Evolutionary conservation across 2,797 vertebrate species (phyloP).

Genomic region (Synanceia verrucosa): DNA sequence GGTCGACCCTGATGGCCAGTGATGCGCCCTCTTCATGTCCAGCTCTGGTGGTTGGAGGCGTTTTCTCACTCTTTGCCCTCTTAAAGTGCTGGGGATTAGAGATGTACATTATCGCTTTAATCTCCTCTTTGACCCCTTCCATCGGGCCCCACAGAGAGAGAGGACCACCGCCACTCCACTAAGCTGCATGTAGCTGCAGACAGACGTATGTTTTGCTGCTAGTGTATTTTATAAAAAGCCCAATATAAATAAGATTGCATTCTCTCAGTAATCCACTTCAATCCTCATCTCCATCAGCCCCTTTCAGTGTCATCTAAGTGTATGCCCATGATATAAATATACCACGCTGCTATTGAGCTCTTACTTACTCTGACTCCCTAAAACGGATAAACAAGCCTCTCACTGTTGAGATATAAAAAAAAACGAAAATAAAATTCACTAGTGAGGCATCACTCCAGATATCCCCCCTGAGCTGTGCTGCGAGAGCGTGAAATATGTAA

Average conservation of each 20-base stretch:
- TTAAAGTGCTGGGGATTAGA: constrained; percentile 74
- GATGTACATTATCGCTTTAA: constrained; percentile 78
- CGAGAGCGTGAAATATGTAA: constrained; percentile 50
- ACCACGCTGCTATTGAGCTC: constrained; percentile 33
- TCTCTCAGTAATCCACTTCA: constrained; percentile 67
- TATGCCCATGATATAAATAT: constrained; percentile 49
- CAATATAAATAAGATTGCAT: constrained; percentile 53
- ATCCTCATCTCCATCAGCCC: constrained; percentile 61
- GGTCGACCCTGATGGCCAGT: constrained; percentile 44
- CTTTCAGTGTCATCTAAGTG: constrained; percentile 48
- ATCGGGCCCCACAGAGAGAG: constrained; percentile 35
- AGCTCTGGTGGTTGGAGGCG: constrained; percentile 38
- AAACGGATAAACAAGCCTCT: constrained; percentile 59
- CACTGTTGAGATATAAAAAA: constrained; percentile 42
- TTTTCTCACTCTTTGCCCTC: constrained; percentile 59
- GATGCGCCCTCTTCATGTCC: constrained; percentile 45
- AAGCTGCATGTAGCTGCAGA: constrained; percentile 40
- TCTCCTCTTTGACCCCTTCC: constrained; percentile 75
- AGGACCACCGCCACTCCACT: not conserved
- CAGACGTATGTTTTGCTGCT: constrained; percentile 37
- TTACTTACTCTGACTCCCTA: constrained; percentile 23
- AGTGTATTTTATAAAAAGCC: constrained; percentile 41
- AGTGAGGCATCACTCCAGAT: constrained; percentile 27
- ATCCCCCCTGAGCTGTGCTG: constrained; percentile 25
- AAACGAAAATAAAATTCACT: constrained; percentile 44